A percentile compares a stretch with the other conserved stretches of the same genome.
These are phyloP conservation scores for Eupithecia abbreviata DNA, from an alignment of 2,888 invertebrate genomes.

Conservation along the genomic window DNA sequence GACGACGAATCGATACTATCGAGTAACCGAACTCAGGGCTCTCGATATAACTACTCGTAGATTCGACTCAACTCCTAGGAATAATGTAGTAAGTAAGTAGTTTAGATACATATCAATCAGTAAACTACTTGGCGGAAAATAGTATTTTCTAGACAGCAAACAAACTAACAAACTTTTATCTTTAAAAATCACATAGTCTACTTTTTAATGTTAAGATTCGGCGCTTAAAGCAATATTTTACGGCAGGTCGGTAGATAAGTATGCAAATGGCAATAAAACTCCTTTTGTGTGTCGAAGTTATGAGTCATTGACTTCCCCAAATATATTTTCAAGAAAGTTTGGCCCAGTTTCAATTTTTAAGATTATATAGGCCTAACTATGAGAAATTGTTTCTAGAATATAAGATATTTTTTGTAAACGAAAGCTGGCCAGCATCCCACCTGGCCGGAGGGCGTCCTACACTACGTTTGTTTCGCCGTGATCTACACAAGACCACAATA, in stretches of 20 bases:
- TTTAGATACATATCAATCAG: background rate
- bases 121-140: background rate
- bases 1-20: too few relatives aligned
- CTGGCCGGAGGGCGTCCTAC: too few relatives aligned
- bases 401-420: background rate
- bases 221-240: background rate
- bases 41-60: too few relatives aligned
- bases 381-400: background rate
- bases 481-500: too few relatives aligned
- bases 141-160: background rate
- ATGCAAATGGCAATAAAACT: conserved; percentile 6
- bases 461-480: too few relatives aligned
- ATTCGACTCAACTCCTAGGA: too few relatives aligned
- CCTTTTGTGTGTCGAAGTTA: conserved; percentile 1
- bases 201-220: background rate
- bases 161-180: background rate
- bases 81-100: background rate
- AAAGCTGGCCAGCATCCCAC: too few relatives aligned
- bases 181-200: background rate
- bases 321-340: background rate
- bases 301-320: background rate
- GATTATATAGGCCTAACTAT: background rate
- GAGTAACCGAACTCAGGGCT: too few relatives aligned
- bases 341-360: background rate
- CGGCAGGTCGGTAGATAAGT: background rate